Evolutionary conservation across 2,888 invertebrate species (phyloP), one percentile per base, ranked within the genome.

Genomic region (Apeira syringaria): DNA sequence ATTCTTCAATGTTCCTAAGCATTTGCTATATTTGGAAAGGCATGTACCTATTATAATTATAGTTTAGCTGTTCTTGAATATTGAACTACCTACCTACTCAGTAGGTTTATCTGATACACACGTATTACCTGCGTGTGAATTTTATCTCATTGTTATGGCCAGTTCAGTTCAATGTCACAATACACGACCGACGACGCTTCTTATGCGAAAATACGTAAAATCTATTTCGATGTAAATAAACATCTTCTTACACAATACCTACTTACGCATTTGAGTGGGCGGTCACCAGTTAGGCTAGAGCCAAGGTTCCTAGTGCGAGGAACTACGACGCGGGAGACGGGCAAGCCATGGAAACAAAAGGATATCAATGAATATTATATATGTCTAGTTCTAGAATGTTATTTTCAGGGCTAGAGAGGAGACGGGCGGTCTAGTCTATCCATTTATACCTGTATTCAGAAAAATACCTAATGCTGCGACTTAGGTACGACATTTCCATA

Each of bases 251-350:
- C 80, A 78, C 78, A 82, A 82, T 58, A 53, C 39, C 41, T 68
- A 53, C 39, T 42, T 68, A 67, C 65, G 64, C 46, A 37, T 60
- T 54, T 60, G 56, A 71, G 83, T 83, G 72, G 82, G 84, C 67
- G 79, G 69, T 6, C 20, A 20, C 7, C 7, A 5, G 7, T 7
- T 57, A 68, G 68, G 50, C 68, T 65, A 63, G 55, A 58, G 50
- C 52, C 86, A 87, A 87, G 87, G 87, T 83, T n/a, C n/a, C n/a
- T n/a, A n/a, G n/a, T n/a, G n/a, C n/a, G n/a, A n/a, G n/a, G n/a
- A n/a, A n/a, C n/a, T 78, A 73, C 53, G 81, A 79, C 82, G 84
- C 79, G 82, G 35, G 83, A 43, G 32, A 50, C 61, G 64, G 70
- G 62, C 61, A 47, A 48, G 57, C 60, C 61, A 41, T 26, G 31